Evolutionary conservation across 2,797 vertebrate genomes (phyloP).

Genomic region (Characodon lateralis): DNA sequence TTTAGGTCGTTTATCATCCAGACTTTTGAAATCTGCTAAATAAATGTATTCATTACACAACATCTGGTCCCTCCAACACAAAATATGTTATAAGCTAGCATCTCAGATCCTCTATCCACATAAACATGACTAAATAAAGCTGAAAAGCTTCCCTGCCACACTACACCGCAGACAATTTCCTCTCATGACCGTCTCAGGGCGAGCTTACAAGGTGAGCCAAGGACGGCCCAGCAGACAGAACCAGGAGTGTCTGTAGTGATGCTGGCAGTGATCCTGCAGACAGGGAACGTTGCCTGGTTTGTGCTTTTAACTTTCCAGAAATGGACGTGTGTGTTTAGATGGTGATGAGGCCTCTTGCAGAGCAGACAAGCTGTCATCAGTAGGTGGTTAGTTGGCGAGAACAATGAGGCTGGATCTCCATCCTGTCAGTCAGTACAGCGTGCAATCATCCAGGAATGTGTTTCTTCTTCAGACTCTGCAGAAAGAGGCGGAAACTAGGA

Average conservation of each 20-base stretch:
- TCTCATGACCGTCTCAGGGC: slow-evolving; percentile 23
- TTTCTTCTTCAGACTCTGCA: slow-evolving; percentile 54
- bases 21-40: too few relatives aligned
- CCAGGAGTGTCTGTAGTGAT: slow-evolving; percentile 31
- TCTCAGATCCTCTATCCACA: slow-evolving; percentile 23
- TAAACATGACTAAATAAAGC: slow-evolving; percentile 41
- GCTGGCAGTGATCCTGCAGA: slow-evolving; percentile 24
- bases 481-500: slow-evolving; percentile 22
- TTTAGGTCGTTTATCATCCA: too few relatives aligned
- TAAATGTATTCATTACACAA: slow-evolving; percentile 40
- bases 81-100: slow-evolving; percentile 34
- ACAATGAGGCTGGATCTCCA: slow-evolving; percentile 69
- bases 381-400: slow-evolving; percentile 62
- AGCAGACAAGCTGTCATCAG: slow-evolving; percentile 79
- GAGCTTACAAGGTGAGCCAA: slow-evolving; percentile 30
- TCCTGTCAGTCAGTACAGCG: slow-evolving; percentile 58
- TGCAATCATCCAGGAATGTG: slow-evolving; percentile 73
- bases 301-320: slow-evolving; percentile 41
- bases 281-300: slow-evolving; percentile 22
- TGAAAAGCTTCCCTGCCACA: slow-evolving; percentile 51
- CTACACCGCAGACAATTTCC: slow-evolving; percentile 36
- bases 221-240: slow-evolving; percentile 33
- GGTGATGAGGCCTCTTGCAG: slow-evolving; percentile 30
- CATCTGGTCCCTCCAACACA: slow-evolving; percentile 59
- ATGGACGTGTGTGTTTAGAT: slow-evolving; percentile 7